Evolutionary conservation across 2,888 invertebrate species (phyloP), one percentile per base, ranked within the genome.

Genomic region (Eupithecia centaureata): DNA sequence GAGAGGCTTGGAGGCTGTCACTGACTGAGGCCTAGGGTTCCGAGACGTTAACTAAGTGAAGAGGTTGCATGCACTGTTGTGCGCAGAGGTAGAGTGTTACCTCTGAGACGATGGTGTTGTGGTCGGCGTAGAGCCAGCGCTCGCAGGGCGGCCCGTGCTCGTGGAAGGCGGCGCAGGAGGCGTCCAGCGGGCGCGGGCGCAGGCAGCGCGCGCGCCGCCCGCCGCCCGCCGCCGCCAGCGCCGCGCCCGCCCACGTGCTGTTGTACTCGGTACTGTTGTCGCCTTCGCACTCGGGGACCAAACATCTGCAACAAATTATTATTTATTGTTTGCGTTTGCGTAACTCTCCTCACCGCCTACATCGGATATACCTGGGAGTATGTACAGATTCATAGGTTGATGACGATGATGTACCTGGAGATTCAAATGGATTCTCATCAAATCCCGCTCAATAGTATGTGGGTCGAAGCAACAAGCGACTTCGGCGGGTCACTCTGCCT

Each of bases 251-350:
- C 93, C 93, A 93, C 1, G 78, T 8, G 0, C 90, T 84, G 0
- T 72, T 76, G 82, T 82, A 92, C 33, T 79, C 80, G 0, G 86
- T 82, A 70, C 83, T 88, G 83, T 89, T 90, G 7, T 72, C n/a
- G 0, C 80, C 61, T 77, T 93, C 93, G 73, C 93, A 93, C 61
- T 92, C 92, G 15, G 91, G 86, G 18, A 93, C 84, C 67, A 88
- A 79, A 73, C 93, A 93, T 79, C 93, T 93, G 82, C n/a, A 51
- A 38, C 8, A 18, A 56, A 27, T 27, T 3, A 28, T n/a, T 0
- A 15, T 51, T 51, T 10, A 13, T 25, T 25, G 25, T 25, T 22
- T 22, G 10, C 5, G 10, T 18, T 51, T 10, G 51, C 25, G n/a
- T n/a, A n/a, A n/a, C n/a, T n/a, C n/a, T n/a, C n/a, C n/a, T n/a